Conservation (phyloP, 2,113 vertebrate genomes). For the Gadus chalcogrammus region DNA sequence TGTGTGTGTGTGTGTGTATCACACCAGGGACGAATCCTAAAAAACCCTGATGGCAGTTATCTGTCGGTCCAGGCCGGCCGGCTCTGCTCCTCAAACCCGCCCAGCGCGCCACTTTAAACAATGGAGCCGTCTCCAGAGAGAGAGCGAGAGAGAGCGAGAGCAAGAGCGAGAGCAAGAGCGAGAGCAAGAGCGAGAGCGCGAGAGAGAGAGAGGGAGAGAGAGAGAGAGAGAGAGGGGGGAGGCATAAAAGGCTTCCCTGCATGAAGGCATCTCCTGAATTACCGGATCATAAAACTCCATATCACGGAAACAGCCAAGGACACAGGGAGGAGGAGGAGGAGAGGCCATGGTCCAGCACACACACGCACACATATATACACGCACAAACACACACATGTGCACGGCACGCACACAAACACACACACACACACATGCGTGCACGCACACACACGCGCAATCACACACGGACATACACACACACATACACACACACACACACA, state of each 20-base stretch:
- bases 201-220: conserved; percentile 9
- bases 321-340: background rate
- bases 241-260: background rate
- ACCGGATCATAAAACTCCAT: conserved; percentile 1
- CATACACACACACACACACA: no score
- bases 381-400: background rate
- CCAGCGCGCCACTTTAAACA: no score
- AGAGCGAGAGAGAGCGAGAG: no score
- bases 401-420: no score
- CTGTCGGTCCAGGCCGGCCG: conserved; percentile 14
- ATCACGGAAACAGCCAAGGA: conserved; percentile 20
- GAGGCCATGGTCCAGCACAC: conserved; percentile 7
- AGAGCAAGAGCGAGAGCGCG: no score
- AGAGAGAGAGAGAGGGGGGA: background rate
- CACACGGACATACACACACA: no score
- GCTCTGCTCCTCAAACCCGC: conserved; percentile 26
- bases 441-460: no score
- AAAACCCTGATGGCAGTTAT: conserved; percentile 43
- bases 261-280: conserved; percentile 12
- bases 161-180: no score
- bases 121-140: no score
- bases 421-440: conserved; percentile 2
- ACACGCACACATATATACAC: background rate
- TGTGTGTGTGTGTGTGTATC: no score
- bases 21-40: conserved; percentile 22